Conservation (phyloP, 1,140 invertebrate genomes). For the Psilanteris sp. region DNA sequence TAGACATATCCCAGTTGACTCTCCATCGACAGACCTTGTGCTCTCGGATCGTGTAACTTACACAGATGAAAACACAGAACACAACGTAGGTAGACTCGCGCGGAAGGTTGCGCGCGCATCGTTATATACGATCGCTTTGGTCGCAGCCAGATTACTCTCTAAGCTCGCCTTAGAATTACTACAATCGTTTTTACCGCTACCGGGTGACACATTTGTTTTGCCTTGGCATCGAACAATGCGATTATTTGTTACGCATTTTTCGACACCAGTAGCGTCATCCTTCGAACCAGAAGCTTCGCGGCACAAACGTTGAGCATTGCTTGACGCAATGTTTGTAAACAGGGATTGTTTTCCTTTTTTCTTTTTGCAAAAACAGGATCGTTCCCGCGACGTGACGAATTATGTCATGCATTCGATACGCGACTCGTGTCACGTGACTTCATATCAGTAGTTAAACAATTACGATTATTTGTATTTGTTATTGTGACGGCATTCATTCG, state of each 20-base stretch:
- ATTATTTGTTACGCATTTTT: slow-evolving; percentile 42
- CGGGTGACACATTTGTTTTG: slow-evolving; percentile 62
- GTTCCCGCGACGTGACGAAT: neutral
- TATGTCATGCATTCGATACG: neutral
- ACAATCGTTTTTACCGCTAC: slow-evolving; percentile 61
- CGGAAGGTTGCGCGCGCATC: slow-evolving; percentile 65
- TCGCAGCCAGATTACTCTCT: slow-evolving; percentile 63
- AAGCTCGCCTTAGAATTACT: slow-evolving; percentile 64
- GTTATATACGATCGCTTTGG: slow-evolving; percentile 48
- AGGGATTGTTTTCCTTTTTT: neutral
- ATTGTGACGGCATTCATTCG: too few species aligned
- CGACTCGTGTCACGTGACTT: too few species aligned
- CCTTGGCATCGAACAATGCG: slow-evolving; percentile 27
- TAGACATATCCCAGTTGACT: slow-evolving; percentile 59
- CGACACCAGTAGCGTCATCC: slow-evolving; percentile 15
- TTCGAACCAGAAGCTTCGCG: neutral
- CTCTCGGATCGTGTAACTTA: slow-evolving; percentile 61
- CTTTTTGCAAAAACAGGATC: slow-evolving; percentile 1
- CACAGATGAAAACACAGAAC: slow-evolving; percentile 63
- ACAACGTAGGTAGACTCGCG: slow-evolving; percentile 60
- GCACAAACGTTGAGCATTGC: slow-evolving; percentile 11
- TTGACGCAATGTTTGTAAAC: slow-evolving; percentile 20
- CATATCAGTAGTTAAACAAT: too few species aligned
- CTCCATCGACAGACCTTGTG: slow-evolving; percentile 65
- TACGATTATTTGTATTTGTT: too few species aligned